Percentiles rank a stretch among this genome's conserved stretches.
phyloP scores from a whole-genome alignment of 2,797 vertebrate genomes.

The Pampus argenteus region DNA sequence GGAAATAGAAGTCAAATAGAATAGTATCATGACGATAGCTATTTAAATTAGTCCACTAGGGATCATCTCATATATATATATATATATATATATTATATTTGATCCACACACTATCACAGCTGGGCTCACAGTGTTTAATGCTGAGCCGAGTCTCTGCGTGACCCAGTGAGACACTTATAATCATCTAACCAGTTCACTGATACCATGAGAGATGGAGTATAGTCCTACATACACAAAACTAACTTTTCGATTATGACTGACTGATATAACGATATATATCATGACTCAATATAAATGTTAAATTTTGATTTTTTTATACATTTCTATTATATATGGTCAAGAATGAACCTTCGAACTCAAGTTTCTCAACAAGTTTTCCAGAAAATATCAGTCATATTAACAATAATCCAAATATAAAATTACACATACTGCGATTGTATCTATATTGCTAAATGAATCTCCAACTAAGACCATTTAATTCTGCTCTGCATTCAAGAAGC shows the following conservation, averaged over 20 bases:
- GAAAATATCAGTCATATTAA: no score
- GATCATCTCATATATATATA: conserved; percentile 45
- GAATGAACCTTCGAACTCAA: not conserved
- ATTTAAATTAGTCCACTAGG: conserved; percentile 37
- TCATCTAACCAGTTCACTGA: conserved; percentile 13
- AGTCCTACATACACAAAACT: not conserved
- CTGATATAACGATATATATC: no score
- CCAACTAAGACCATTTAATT: not conserved
- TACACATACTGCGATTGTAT: no score
- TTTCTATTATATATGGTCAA: not conserved
- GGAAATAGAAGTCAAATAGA: not conserved
- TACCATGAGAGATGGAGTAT: conserved; percentile 6
- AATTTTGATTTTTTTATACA: no score
- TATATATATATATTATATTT: no score
- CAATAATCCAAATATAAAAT: conserved; percentile 1
- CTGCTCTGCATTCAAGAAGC: conserved; percentile 4
- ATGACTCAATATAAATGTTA: no score
- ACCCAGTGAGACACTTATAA: conserved; percentile 1
- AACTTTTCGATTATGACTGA: no score
- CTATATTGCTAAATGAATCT: not conserved
- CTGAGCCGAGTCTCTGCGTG: not conserved
- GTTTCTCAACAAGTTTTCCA: not conserved
- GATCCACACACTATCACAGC: conserved; percentile 25
- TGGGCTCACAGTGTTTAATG: conserved; percentile 29
- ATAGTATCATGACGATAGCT: conserved; percentile 6